Base-by-base conservation (phyloP, 1,140 invertebrate species). In the Chironomus tepperi region DNA sequence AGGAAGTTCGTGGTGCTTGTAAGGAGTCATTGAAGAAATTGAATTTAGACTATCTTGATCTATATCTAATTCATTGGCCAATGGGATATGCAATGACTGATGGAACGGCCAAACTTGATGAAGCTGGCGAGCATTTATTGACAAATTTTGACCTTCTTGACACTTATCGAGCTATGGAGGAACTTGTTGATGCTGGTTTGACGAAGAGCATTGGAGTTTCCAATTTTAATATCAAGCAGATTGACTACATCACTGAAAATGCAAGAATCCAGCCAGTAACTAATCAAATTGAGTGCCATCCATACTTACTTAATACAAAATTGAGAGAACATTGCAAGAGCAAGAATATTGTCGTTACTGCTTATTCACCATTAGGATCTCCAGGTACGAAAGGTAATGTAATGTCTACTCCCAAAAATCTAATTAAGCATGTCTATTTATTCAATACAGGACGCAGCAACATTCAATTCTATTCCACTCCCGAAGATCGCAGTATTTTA, bases 11-110 rank as follows among this genome's bases (percentile, higher is more conserved):
- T 76, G 78, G 75, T 0, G 87, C 87, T 21, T 77, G 87, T 73
- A 83, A 86, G 77, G 84, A 85, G 70, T 86, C 89, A 0, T 79
- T 94, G 12, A 81, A 85, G 7, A 83, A 88, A 78, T 83, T 93
- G 3, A 85, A 86, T 1, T 77, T 92, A 0, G 84, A 90, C 12
- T 93, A 93, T 79, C 76, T 94, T 9, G 92, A 94, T 81, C 80
- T 93, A 3, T 93, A 89, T 78, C 84, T 94, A 0, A 91, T 94
- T 16, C 92, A 94, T 80, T 94, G 91, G 91, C 92, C 92, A 6
- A 86, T 90, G 78, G 90, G 83, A 1, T 92, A 86, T 77, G 83
- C 87, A 83, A 85, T 81, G 18, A 80, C 77, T 3, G 77, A 75
- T 12, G 78, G 79, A 1, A 75, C 83, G 3, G 82, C 83, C 19